Evolutionary conservation across 2,888 invertebrate genomes (phyloP).

Genomic region (Amiota mariae): DNA sequence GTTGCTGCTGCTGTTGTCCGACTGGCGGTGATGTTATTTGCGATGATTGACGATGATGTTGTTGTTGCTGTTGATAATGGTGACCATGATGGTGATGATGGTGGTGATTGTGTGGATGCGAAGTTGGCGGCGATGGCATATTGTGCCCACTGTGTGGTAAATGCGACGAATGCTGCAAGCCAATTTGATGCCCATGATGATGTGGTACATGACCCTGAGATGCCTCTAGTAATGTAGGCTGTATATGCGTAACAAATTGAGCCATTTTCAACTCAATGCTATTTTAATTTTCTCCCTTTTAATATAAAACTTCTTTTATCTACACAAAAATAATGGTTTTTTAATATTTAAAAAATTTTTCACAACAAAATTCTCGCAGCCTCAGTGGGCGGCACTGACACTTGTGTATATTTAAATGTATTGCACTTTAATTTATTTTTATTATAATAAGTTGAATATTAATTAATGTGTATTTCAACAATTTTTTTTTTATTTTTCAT

Average conservation of each 20-base stretch:
- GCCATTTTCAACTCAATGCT: conserved; percentile 72
- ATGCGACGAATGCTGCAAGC: conserved; percentile 72
- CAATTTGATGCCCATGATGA: conserved; percentile 75
- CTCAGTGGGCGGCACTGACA: conserved; percentile 18
- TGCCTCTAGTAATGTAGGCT: conserved; percentile 77
- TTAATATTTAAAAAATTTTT: not conserved
- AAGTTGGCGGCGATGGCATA: conserved; percentile 72
- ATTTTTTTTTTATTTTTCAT: conserved; percentile 28
- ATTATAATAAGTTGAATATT: not conserved
- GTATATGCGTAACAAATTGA: conserved; percentile 78
- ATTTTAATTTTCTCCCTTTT: conserved; percentile 44
- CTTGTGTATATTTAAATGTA: not conserved
- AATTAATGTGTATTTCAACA: conserved; percentile 8
- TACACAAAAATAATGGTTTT: not conserved
- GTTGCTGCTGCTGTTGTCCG: conserved; percentile 45
- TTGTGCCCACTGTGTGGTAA: conserved; percentile 74
- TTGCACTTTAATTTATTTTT: not conserved
- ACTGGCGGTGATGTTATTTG: conserved; percentile 56
- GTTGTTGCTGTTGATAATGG: conserved; percentile 54
- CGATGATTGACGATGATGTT: conserved; percentile 62
- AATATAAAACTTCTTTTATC: conserved; percentile 17
- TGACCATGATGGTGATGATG: conserved; percentile 50
- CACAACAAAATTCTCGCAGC: not conserved
- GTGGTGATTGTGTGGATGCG: conserved; percentile 66
- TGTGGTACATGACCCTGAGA: conserved; percentile 76